Evolutionary conservation across 2,113 vertebrate species (phyloP).

Genomic region (Gobiocypris rarus): DNA sequence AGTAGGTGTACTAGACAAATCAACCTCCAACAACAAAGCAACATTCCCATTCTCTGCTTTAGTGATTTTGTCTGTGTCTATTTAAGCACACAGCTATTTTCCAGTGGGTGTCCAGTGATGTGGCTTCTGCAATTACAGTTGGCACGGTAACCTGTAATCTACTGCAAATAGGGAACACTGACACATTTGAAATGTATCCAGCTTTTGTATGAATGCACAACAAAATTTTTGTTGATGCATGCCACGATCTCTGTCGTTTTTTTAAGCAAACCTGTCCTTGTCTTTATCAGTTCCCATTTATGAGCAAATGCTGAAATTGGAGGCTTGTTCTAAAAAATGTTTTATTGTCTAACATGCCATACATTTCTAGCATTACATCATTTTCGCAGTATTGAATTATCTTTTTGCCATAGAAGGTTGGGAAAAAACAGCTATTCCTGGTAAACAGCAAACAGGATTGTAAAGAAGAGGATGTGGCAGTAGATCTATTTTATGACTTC

Average conservation of each 20-base stretch:
- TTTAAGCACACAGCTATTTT: background rate
- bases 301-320: background rate
- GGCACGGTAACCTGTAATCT: slow-evolving; percentile 24
- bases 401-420: background rate
- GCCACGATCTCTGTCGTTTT: background rate
- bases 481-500: slow-evolving; percentile 52
- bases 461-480: slow-evolving; percentile 38
- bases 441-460: background rate
- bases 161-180: slow-evolving; percentile 9
- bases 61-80: background rate
- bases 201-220: slow-evolving; percentile 19
- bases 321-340: background rate
- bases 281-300: background rate
- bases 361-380: background rate
- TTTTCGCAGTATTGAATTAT: background rate
- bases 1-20: background rate
- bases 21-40: background rate
- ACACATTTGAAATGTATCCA: slow-evolving; percentile 21
- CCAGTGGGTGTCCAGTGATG: slow-evolving; percentile 12
- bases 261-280: background rate
- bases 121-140: background rate
- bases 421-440: background rate
- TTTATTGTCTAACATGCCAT: background rate
- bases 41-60: background rate
- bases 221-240: background rate